Base-by-base conservation (phyloP, 2,888 invertebrate species). In the Andrena bicolor region DNA sequence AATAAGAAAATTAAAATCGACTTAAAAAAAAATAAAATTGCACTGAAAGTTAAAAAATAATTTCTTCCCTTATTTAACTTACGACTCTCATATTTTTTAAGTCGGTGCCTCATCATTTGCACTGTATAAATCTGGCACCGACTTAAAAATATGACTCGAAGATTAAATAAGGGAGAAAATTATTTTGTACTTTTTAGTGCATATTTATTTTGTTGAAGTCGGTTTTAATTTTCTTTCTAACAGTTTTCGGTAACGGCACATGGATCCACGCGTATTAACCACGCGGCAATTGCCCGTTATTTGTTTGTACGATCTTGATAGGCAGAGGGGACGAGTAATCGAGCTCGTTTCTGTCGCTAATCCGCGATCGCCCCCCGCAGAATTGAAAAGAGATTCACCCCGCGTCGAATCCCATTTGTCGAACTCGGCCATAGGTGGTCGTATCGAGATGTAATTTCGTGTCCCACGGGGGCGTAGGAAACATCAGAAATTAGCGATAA, bases 401-500 rank as follows among this genome's bases (percentile, higher is more conserved):
- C 58, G 20, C 16, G 51, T 53, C 28, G 76, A 80, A 82, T 82
- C 82, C 65, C 10, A 86, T 86, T 86, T 84, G 77, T 66, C 58
- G 60, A 53, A 28, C 61, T n/a, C 20, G 51, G 23, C 58, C 60
- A 60, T 60, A 53, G 66, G 49, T 65, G 66, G 68, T 30, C 70
- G 30, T 53, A 58, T 76, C 56, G 56, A 26, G 76, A 79, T 72
- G 78, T 64, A 77, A 75, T 70, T 71, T 72, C 79, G 68, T 16
- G 65, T 78, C 69, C 76, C 76, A 83, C 56, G 70, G 53, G 86
- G 61, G 68, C 0, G 16, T 63, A 77, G 74, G 78, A 78, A 83
- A 79, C 64, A 77, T 86, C 80, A 58, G 86, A 89, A 90, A 90
- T 90, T 90, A 83, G 63, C 88, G 90, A 90, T 90, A 89, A 88